Conservation (phyloP, 1,140 invertebrate species). For the Drosophila sucinea region DNA sequence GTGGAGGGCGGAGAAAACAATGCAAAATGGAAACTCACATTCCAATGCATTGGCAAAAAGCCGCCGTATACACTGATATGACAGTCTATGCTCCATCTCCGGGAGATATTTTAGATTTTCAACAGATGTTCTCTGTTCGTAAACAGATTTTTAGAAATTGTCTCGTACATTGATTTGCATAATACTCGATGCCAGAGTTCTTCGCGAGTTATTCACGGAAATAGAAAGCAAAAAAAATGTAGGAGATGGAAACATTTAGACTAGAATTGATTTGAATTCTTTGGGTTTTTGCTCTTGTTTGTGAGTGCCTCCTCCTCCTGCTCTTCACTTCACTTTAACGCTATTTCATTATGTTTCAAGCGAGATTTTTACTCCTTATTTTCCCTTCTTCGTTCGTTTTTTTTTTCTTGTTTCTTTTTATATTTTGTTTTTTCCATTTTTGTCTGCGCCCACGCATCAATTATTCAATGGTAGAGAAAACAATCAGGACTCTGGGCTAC, state of each 20-base stretch:
- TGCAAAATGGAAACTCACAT: conserved; percentile 63
- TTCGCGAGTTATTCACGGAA: conserved; percentile 21
- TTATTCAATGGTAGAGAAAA: conserved; percentile 58
- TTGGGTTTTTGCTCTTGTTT: background rate
- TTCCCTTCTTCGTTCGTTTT: conserved; percentile 21
- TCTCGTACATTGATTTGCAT: conserved; percentile 70
- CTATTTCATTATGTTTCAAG: conserved; percentile 18
- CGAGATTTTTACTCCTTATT: conserved; percentile 2
- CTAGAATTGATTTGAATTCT: conserved; percentile 31
- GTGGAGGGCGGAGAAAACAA: conserved; percentile 29
- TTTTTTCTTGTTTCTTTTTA: conserved; percentile 34
- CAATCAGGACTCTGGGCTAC: conserved; percentile 26
- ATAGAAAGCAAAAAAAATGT: background rate
- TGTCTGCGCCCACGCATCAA: conserved; percentile 49
- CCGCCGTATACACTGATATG: conserved; percentile 15
- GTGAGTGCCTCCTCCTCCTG: background rate
- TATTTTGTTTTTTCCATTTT: conserved; percentile 37
- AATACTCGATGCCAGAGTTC: conserved; percentile 37
- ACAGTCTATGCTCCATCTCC: background rate
- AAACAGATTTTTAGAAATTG: conserved; percentile 73
- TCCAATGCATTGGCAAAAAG: conserved; percentile 34
- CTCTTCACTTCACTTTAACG: background rate
- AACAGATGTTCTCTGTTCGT: conserved; percentile 69
- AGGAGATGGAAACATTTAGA: conserved; percentile 33
- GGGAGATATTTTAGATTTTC: conserved; percentile 69